These are phyloP conservation scores for Pollenia labialis DNA, from an alignment of 2,888 invertebrate genomes.

Conservation along the genomic window DNA sequence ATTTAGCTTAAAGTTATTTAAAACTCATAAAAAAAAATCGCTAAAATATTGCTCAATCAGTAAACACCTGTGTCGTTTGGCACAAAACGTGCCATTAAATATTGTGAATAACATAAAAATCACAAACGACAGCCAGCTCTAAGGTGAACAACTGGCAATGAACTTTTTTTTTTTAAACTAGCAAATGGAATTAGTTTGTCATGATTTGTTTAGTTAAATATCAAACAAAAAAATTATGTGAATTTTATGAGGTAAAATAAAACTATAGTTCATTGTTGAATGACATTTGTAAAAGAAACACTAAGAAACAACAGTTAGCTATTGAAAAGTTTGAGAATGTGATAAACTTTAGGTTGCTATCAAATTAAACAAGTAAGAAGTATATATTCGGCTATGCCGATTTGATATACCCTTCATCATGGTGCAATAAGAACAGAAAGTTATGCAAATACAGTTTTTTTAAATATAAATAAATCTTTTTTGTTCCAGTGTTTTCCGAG, in stretches of 20 bases:
- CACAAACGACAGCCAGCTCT: neutral
- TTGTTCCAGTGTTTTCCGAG: too few species aligned
- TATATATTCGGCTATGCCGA: too few species aligned
- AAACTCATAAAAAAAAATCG: neutral
- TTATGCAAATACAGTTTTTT: too few species aligned
- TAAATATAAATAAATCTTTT: too few species aligned
- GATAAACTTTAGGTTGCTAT: neutral
- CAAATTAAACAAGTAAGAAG: too few species aligned
- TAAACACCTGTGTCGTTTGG: conserved; percentile 24
- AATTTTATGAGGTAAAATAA: conserved; percentile 4
- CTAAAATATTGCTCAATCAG: conserved; percentile 16
- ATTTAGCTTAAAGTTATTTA: neutral
- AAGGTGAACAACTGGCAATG: conserved; percentile 56
- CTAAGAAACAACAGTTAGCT: neutral
- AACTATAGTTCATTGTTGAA: conserved; percentile 13
- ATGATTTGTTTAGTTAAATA: neutral
- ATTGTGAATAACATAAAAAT: neutral
- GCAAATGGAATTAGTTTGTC: neutral
- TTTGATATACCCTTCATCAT: too few species aligned
- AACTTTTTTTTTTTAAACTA: conserved; percentile 23
- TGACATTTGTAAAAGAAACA: conserved; percentile 3
- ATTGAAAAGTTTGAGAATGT: neutral
- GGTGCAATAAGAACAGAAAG: too few species aligned
- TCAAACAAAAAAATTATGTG: neutral
- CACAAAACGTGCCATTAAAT: conserved; percentile 17